phyloP scores from a whole-genome alignment of 1,140 invertebrate genomes.

The Phthorimaea operculella region DNA sequence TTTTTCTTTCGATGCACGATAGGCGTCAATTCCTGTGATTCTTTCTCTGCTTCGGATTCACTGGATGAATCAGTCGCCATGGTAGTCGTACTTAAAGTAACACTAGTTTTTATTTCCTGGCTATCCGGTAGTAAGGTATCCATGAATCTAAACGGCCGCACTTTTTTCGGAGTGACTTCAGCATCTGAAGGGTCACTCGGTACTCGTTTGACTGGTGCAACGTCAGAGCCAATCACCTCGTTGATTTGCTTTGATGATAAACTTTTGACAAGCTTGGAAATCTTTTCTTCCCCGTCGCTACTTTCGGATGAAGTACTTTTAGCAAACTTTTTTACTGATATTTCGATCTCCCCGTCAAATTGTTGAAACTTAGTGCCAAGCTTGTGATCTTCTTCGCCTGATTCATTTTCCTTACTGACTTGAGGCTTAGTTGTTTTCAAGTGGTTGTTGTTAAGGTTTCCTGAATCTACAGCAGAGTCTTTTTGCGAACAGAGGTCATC shows the following conservation, averaged over 20 bases:
- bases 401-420: not conserved
- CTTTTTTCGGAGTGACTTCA: conserved; percentile 41
- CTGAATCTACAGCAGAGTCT: conserved; percentile 3
- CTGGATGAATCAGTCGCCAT: conserved; percentile 29
- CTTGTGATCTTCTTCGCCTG: conserved; percentile 10
- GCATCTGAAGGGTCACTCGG: conserved; percentile 37
- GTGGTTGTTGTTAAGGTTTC: not conserved
- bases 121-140: conserved; percentile 41
- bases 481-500: conserved; percentile 48
- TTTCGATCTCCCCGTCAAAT: conserved; percentile 6
- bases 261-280: conserved; percentile 18
- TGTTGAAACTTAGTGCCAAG: conserved; percentile 11
- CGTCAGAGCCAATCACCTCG: conserved; percentile 22
- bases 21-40: conserved; percentile 24
- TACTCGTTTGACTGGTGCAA: conserved; percentile 17
- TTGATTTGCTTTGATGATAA: conserved; percentile 27
- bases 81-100: conserved; percentile 20
- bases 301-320: conserved; percentile 6
- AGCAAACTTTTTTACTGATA: not conserved
- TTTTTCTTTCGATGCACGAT: conserved; percentile 26
- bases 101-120: conserved; percentile 46
- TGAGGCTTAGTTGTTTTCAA: not conserved
- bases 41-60: conserved; percentile 37
- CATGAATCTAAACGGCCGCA: conserved; percentile 30
- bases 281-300: conserved; percentile 20